Evolutionary conservation across 2,797 vertebrate genomes (phyloP).

Genomic region (Ceryle rudis): DNA sequence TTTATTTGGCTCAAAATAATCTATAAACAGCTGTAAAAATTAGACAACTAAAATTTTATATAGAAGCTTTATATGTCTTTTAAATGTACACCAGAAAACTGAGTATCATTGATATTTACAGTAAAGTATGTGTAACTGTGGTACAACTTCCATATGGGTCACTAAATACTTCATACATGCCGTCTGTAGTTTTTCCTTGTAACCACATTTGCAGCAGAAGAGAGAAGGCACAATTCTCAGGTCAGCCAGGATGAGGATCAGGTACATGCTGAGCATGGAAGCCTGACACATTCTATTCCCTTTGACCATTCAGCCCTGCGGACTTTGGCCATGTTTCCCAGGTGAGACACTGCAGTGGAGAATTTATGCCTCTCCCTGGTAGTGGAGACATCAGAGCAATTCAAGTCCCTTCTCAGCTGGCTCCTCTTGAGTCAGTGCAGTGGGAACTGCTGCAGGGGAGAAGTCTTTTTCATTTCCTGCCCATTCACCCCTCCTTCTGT

Average conservation of each 20-base stretch:
- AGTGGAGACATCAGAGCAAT: background rate
- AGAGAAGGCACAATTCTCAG: background rate
- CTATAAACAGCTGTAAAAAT: background rate
- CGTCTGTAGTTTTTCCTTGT: background rate
- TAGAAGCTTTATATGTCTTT: background rate
- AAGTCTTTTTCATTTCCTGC: background rate
- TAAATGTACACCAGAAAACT: background rate
- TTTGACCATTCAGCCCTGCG: accelerated
- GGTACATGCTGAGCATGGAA: too few relatives aligned
- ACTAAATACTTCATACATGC: background rate
- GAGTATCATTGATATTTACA: background rate
- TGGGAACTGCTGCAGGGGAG: background rate
- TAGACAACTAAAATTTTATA: background rate
- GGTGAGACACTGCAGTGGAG: background rate
- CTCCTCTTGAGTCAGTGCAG: background rate
- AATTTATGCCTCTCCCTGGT: background rate
- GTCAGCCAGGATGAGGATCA: background rate
- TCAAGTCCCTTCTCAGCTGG: background rate
- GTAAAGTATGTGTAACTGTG: background rate
- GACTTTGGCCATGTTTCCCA: background rate
- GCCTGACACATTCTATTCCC: background rate
- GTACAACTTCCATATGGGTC: background rate
- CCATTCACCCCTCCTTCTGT: background rate
- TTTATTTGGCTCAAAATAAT: background rate
- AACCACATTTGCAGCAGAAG: background rate